phyloP scores from a whole-genome alignment of 2,113 vertebrate genomes.

The Capra hircus region DNA sequence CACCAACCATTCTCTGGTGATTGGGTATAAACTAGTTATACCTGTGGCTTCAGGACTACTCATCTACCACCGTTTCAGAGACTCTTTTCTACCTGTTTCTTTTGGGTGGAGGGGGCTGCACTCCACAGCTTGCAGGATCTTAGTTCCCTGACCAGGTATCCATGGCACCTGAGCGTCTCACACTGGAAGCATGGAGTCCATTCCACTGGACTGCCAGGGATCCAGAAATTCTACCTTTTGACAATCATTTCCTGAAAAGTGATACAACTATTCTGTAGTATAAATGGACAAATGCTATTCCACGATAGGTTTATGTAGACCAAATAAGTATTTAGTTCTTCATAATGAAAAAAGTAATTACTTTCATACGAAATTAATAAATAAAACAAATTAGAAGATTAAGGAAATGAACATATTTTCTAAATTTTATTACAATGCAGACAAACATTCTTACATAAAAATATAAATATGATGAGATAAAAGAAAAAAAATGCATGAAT shows the following conservation, averaged over 20 bases:
- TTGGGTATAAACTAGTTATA: not conserved
- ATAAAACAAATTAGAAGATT: not conserved
- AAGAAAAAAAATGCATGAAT: not conserved
- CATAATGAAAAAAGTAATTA: not conserved
- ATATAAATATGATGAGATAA: not conserved
- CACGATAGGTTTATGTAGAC: not conserved
- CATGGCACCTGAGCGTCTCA: too few species aligned
- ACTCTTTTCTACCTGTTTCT: not conserved
- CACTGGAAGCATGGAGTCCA: too few species aligned
- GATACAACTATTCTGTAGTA: not conserved
- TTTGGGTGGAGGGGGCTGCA: too few species aligned
- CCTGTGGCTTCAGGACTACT: not conserved
- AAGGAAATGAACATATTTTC: not conserved
- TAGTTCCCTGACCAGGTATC: too few species aligned
- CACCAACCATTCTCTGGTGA: too few species aligned
- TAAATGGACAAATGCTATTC: not conserved
- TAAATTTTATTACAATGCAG: not conserved
- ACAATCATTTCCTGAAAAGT: not conserved
- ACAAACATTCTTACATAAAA: not conserved
- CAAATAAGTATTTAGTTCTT: not conserved
- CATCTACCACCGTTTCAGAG: rapidly evolving
- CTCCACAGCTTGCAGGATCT: too few species aligned
- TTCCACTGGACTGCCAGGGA: too few species aligned
- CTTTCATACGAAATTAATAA: not conserved
- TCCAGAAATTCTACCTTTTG: not conserved